Conservation (phyloP, 2,888 invertebrate genomes). For the Athalia cordata region DNA sequence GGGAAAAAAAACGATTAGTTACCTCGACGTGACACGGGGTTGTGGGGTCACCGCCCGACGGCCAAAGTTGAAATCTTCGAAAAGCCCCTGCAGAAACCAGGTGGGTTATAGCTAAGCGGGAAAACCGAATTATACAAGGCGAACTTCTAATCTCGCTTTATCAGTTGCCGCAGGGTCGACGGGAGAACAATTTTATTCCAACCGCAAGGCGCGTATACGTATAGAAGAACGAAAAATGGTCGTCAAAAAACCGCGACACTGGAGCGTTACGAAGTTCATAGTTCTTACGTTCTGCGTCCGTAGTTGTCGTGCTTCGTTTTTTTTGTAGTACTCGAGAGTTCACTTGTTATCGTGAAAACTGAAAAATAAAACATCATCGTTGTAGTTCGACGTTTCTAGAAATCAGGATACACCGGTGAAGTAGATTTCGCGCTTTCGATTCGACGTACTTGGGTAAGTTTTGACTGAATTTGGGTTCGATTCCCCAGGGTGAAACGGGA, state of each 20-base stretch:
- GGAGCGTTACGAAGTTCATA: neutral
- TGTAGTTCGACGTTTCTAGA: neutral
- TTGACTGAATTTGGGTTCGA: constrained; percentile 43
- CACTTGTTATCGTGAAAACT: neutral
- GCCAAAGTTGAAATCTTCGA: constrained; percentile 45
- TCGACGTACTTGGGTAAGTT: constrained; percentile 34
- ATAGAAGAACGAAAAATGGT: neutral
- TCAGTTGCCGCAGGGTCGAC: constrained; percentile 31
- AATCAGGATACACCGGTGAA: constrained; percentile 27
- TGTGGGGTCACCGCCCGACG: constrained; percentile 33
- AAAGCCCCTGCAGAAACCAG: constrained; percentile 40
- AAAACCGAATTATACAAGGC: constrained; percentile 38
- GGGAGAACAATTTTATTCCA: constrained; percentile 38
- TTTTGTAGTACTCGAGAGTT: neutral
- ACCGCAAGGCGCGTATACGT: neutral
- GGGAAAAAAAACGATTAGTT: constrained; percentile 47
- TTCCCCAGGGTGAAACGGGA: constrained; percentile 29
- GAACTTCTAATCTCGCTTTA: constrained; percentile 43
- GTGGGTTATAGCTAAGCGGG: neutral
- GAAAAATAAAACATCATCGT: constrained; percentile 12
- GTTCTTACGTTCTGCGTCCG: neutral
- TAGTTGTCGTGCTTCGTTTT: neutral
- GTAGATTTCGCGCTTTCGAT: constrained; percentile 39
- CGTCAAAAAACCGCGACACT: neutral
- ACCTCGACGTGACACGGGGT: constrained; percentile 34